Conservation (phyloP, 2,113 vertebrate species). For the Odobenus rosmarus region DNA sequence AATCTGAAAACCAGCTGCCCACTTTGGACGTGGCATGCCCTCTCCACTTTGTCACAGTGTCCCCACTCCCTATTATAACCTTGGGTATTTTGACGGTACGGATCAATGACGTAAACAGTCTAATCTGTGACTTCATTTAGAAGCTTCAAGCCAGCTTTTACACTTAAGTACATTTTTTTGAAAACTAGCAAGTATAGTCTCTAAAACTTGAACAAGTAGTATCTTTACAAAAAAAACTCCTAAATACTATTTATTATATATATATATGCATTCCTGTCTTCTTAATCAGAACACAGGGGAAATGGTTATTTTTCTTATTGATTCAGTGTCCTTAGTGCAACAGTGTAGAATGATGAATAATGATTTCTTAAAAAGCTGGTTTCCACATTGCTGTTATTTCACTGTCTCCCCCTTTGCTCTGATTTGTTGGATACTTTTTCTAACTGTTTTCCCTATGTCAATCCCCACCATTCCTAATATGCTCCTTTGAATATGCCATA, state of each 20-base stretch:
- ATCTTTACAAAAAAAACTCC: background rate
- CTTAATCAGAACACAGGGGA: conserved; percentile 4
- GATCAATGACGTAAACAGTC: background rate
- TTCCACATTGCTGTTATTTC: background rate
- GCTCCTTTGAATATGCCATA: background rate
- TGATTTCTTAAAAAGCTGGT: background rate
- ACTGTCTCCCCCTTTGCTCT: background rate
- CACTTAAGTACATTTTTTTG: background rate
- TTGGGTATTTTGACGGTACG: background rate
- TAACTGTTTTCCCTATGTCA: background rate
- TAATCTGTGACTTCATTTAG: background rate
- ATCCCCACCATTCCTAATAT: background rate
- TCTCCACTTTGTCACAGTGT: background rate
- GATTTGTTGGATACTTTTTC: background rate
- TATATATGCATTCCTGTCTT: background rate
- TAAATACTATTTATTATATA: background rate
- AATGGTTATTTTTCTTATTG: background rate
- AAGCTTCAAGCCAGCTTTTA: background rate
- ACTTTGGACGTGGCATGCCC: background rate
- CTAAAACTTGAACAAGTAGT: background rate
- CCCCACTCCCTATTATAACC: background rate
- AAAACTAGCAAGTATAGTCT: background rate
- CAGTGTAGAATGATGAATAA: background rate
- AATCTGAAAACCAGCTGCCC: background rate
- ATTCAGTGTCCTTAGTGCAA: background rate